A percentile compares a stretch with the other conserved stretches of the same genome.
These are phyloP conservation scores for Epinephelus malabaricus DNA, from an alignment of 2,797 vertebrate species.

Conservation along the genomic window DNA sequence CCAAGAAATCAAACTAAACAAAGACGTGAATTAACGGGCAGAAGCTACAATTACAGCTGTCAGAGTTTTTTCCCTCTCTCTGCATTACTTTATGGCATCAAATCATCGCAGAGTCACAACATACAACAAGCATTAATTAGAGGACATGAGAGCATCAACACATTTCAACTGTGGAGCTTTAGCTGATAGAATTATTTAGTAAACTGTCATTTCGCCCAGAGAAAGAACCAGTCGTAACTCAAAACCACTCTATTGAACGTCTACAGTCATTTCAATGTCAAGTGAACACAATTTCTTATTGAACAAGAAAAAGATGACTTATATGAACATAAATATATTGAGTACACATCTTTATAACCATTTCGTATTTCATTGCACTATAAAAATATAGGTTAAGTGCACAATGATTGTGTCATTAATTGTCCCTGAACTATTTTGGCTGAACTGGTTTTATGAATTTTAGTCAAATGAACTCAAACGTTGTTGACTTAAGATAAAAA, in stretches of 20 bases:
- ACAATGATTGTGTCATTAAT: no score
- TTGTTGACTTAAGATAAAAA: no score
- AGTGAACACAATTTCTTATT: no score
- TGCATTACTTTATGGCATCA: neutral
- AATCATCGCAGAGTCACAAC: slow-evolving; percentile 2
- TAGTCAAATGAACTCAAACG: no score
- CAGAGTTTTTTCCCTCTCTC: neutral
- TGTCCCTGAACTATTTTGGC: no score
- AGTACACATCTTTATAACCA: no score
- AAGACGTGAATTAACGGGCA: slow-evolving; percentile 9
- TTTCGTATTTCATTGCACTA: no score
- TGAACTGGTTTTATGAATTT: no score
- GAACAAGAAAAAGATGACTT: no score
- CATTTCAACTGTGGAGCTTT: neutral
- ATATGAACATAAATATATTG: no score
- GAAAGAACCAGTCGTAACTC: neutral
- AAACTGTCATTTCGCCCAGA: neutral
- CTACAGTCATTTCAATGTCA: no score
- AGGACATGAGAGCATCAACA: neutral
- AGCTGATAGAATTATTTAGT: neutral
- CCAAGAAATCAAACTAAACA: slow-evolving; percentile 15
- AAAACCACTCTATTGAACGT: neutral
- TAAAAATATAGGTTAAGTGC: no score
- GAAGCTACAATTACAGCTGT: slow-evolving; percentile 7
- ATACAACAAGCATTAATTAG: neutral